Evolutionary conservation across 2,797 vertebrate genomes (phyloP).

Genomic region (Neosalanx taihuensis): DNA sequence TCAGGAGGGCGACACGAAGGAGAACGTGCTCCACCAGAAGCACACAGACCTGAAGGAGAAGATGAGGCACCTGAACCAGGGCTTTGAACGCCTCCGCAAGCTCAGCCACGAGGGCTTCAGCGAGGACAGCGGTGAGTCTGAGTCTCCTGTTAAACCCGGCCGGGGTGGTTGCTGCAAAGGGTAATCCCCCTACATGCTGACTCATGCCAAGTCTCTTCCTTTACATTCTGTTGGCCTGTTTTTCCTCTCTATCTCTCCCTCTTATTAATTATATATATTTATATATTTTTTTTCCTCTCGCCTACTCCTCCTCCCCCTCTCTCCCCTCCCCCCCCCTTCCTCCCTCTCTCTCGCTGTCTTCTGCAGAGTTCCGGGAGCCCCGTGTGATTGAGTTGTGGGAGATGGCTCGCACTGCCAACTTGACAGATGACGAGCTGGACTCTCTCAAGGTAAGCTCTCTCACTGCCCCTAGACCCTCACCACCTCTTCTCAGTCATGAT

Average conservation of each 20-base stretch:
- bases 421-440: constrained; percentile 85
- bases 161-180: constrained; percentile 5
- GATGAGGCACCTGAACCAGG: constrained; percentile 86
- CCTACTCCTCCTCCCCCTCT: not conserved
- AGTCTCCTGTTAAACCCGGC: not conserved
- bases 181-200: constrained; percentile 20
- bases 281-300: not conserved
- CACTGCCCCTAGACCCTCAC: not conserved
- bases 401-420: constrained; percentile 86
- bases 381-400: constrained; percentile 96
- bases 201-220: constrained; percentile 11
- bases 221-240: not conserved
- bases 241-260: not conserved
- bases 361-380: constrained; percentile 90
- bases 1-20: constrained; percentile 76
- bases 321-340: not conserved
- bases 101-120: constrained; percentile 90
- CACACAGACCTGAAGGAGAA: constrained; percentile 88
- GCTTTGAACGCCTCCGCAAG: constrained; percentile 87
- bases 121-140: constrained; percentile 76
- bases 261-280: not conserved
- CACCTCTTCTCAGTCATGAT: not conserved
- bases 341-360: constrained; percentile 8
- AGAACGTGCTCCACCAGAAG: constrained; percentile 76
- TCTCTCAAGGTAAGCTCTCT: constrained; percentile 84